Evolutionary conservation across 2,113 vertebrate genomes (phyloP).

Genomic region (Panthera leo): DNA sequence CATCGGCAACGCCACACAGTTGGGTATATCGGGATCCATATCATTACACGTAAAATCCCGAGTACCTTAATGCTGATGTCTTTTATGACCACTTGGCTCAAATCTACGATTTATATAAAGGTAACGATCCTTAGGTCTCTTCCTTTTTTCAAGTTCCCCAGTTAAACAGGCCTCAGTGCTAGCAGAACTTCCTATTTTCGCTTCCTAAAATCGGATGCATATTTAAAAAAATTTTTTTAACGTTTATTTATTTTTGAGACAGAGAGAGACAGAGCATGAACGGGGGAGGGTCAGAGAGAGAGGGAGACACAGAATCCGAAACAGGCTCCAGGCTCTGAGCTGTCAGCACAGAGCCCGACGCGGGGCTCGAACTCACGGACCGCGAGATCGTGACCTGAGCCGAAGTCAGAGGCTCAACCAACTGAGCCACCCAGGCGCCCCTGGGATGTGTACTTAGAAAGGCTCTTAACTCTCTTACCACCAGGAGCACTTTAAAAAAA

Average conservation of each 20-base stretch:
- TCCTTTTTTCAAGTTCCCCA: background rate
- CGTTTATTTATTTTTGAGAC: no score
- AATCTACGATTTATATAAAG: background rate
- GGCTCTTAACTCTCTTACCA: background rate
- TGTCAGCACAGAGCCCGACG: no score
- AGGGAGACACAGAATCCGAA: no score
- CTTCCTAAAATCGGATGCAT: background rate
- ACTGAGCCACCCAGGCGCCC: no score
- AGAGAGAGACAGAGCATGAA: no score
- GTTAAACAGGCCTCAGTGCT: background rate
- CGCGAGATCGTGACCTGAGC: no score
- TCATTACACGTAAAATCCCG: background rate
- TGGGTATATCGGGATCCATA: background rate
- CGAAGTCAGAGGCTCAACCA: rapidly evolving
- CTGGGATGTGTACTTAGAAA: background rate
- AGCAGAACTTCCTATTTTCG: background rate
- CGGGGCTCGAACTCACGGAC: no score
- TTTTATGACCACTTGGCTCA: background rate
- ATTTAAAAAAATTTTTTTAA: background rate
- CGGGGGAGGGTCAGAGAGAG: no score
- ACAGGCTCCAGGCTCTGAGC: no score
- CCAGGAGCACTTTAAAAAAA: background rate
- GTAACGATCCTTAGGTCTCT: background rate
- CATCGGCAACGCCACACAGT: background rate
- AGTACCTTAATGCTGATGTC: background rate